These are phyloP conservation scores for Phymastichus coffea DNA, from an alignment of 1,140 invertebrate genomes.

Conservation along the genomic window DNA sequence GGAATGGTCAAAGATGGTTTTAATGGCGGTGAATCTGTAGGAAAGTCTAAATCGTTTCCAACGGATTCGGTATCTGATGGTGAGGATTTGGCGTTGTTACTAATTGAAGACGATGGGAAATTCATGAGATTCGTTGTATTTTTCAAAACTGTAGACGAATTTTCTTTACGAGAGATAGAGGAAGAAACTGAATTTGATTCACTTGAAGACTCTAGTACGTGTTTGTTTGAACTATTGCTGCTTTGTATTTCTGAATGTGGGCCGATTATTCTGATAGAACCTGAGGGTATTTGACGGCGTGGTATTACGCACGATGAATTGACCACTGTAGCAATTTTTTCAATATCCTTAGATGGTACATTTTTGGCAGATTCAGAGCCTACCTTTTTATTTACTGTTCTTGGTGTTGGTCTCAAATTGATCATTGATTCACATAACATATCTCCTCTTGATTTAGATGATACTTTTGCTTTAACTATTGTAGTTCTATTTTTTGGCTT, in stretches of 20 bases:
- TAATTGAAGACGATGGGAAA: not conserved
- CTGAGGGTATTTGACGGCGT: not conserved
- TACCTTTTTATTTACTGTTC: not conserved
- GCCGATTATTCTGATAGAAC: no score
- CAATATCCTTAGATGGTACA: not conserved
- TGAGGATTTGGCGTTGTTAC: not conserved
- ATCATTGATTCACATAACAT: constrained; percentile 27
- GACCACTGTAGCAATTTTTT: not conserved
- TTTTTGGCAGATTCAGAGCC: not conserved
- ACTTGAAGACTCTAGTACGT: not conserved
- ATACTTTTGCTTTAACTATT: constrained; percentile 22
- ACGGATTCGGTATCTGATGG: not conserved
- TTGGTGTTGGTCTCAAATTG: not conserved
- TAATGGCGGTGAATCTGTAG: not conserved
- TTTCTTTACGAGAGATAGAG: not conserved
- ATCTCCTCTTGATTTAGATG: constrained; percentile 12
- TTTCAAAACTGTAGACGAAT: not conserved
- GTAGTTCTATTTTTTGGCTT: constrained; percentile 7
- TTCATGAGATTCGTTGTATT: not conserved
- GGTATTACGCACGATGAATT: constrained; percentile 1
- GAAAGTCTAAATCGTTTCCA: no score
- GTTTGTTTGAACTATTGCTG: not conserved
- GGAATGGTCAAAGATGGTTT: not conserved
- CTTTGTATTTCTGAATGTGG: not conserved
- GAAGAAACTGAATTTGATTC: not conserved